These are phyloP conservation scores for Leguminivora glycinivorella DNA, from an alignment of 1,140 invertebrate genomes.

Conservation along the genomic window DNA sequence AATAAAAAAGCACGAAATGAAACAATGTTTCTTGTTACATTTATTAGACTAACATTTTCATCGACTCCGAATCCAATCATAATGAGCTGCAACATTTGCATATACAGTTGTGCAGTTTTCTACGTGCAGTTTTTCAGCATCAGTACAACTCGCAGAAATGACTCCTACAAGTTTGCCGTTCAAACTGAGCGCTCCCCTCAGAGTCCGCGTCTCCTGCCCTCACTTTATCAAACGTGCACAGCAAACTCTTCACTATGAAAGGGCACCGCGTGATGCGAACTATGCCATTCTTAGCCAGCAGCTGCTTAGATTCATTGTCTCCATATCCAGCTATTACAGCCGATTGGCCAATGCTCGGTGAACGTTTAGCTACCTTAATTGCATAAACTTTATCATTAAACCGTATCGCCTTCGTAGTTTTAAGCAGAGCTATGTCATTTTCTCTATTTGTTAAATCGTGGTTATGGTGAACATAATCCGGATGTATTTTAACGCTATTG, in stretches of 20 bases:
- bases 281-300: slow-evolving; percentile 31
- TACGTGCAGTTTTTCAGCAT: slow-evolving; percentile 21
- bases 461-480: background rate
- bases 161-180: slow-evolving; percentile 33
- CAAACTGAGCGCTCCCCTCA: slow-evolving; percentile 36
- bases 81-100: slow-evolving; percentile 31
- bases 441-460: background rate
- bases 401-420: slow-evolving; percentile 26
- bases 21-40: background rate
- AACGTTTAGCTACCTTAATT: slow-evolving; percentile 29
- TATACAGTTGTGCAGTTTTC: slow-evolving; percentile 36
- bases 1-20: background rate
- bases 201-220: slow-evolving; percentile 39
- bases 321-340: slow-evolving; percentile 40
- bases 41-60: slow-evolving; percentile 9
- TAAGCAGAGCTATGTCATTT: slow-evolving; percentile 38
- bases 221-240: slow-evolving; percentile 35
- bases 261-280: slow-evolving; percentile 30
- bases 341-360: slow-evolving; percentile 23
- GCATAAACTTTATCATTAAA: slow-evolving; percentile 30
- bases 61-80: slow-evolving; percentile 34
- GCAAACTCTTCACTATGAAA: background rate
- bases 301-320: slow-evolving; percentile 25
- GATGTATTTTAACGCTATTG: slow-evolving; percentile 7
- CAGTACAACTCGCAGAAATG: slow-evolving; percentile 31